Evolutionary conservation across 2,888 invertebrate species (phyloP), one percentile per base, ranked within the genome.

Genomic region (Amphipoea oculea): DNA sequence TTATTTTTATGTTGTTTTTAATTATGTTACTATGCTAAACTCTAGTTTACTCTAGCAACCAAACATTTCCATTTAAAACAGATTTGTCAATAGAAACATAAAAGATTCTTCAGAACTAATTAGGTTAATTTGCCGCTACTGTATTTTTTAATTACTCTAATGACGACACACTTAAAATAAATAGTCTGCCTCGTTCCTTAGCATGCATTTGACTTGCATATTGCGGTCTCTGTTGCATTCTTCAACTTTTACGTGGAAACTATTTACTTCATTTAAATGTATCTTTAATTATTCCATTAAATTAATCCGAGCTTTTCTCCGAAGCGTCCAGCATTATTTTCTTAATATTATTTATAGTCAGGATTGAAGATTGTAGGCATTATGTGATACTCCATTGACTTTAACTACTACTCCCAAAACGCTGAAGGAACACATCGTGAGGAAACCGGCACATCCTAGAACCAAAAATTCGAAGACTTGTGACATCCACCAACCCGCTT

Each of bases 231-330:
- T 63, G 17, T 9, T 75, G 62, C 72, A 83, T 83, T 71, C 40
- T 60, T 65, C 2, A 11, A 78, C 17, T 42, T 36, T 40, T n/a
- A 60, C 45, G 4, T 1, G 20, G 5, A 17, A 62, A 54, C 45
- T 29, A 51, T 67, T 63, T 29, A 12, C 4, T 45, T 65, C 2
- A 66, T 77, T 84, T 42, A 62, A 83, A 83, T 79, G 48, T 2
- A 40, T 51, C 6, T 14, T 69, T 68, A 68, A 73, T 68, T 60
- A 63, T 51, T 69, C 66, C 65, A 60, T 72, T 73, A 36, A 40
- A 17, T 77, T 67, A 65, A 77, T 76, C 70, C 65, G 23, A 65
- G n/a, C 42, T 71, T 60, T 86, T 86, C 79, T 60, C 12, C 54
- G 65, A 78, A 86, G 62, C n/a, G 54, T 67, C 23, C 17, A 20